phyloP scores from a whole-genome alignment of 2,797 vertebrate genomes.

The Emys orbicularis region DNA sequence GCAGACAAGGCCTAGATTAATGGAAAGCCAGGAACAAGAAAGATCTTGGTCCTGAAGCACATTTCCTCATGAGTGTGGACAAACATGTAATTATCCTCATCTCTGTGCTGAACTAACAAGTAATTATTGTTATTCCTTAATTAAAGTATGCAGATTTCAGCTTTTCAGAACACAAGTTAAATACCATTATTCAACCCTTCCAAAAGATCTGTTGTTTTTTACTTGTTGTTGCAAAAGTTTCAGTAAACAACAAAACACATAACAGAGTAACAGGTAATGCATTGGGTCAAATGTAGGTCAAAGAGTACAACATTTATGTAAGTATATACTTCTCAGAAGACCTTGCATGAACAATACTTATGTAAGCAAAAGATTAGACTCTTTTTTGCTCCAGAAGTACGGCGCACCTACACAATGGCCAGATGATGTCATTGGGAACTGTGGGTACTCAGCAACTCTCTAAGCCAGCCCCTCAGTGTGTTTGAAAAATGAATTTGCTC shows the following conservation, averaged over 20 bases:
- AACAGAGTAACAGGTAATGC: constrained; percentile 52
- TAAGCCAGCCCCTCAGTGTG: fast-evolving
- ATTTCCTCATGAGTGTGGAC: constrained; percentile 70
- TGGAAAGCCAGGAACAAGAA: constrained; percentile 69
- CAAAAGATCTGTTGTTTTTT: constrained; percentile 62
- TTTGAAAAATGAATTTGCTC: background rate
- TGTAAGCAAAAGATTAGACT: background rate
- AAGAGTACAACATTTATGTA: background rate
- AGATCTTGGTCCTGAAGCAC: constrained; percentile 64
- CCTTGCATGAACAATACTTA: background rate
- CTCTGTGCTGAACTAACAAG: constrained; percentile 69
- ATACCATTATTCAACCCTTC: constrained; percentile 47
- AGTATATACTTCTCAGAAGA: background rate
- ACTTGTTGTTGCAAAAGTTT: constrained; percentile 38
- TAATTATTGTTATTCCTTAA: constrained; percentile 71
- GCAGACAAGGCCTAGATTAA: constrained; percentile 24
- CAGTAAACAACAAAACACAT: constrained; percentile 15
- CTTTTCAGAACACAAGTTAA: constrained; percentile 18
- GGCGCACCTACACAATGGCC: background rate
- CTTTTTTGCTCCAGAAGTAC: background rate
- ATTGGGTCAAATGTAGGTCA: constrained; percentile 15
- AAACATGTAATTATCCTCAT: constrained; percentile 77
- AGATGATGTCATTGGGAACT: background rate
- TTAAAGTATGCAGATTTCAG: constrained; percentile 63
- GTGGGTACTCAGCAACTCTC: background rate